Percentiles rank a stretch among this genome's conserved stretches.
phyloP scores from a whole-genome alignment of 2,113 vertebrate species.

The Gracilinanus agilis region DNA sequence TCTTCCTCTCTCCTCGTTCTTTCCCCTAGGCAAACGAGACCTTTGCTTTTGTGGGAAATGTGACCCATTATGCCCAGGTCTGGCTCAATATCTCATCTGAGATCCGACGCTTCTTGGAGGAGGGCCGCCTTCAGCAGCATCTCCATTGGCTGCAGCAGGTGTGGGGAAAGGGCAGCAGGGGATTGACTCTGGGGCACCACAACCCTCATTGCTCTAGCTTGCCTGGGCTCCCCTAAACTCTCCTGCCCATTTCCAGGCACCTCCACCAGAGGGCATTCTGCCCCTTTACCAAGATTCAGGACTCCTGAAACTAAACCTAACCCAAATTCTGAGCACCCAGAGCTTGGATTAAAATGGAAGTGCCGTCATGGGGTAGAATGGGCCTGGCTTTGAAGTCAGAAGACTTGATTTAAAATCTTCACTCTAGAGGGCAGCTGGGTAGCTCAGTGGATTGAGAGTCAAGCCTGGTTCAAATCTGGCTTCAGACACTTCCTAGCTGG shows the following conservation, averaged over 20 bases:
- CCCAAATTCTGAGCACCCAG: neutral
- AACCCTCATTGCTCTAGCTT: neutral
- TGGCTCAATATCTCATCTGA: constrained; percentile 96
- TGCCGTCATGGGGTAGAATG: neutral
- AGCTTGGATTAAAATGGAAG: neutral
- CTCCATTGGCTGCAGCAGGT: constrained; percentile 94
- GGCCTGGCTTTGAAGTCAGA: neutral
- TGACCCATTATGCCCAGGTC: constrained; percentile 93
- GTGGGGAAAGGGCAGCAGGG: rapidly evolving
- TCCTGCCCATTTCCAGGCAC: neutral
- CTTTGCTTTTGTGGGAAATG: constrained; percentile 95
- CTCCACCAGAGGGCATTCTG: neutral
- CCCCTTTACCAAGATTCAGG: neutral
- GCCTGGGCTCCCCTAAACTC: neutral
- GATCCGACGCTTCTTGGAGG: constrained; percentile 92
- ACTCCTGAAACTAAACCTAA: neutral
- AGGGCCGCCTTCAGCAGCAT: constrained; percentile 90
- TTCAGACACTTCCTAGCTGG: no score
- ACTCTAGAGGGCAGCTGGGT: no score
- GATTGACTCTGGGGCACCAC: rapidly evolving
- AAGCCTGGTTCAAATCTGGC: no score
- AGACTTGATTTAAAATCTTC: neutral
- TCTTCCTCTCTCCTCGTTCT: neutral
- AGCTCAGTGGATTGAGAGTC: no score
- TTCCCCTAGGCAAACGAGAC: constrained; percentile 94